Conservation (phyloP, 1,140 invertebrate genomes). For the Diabrotica undecimpunctata region DNA sequence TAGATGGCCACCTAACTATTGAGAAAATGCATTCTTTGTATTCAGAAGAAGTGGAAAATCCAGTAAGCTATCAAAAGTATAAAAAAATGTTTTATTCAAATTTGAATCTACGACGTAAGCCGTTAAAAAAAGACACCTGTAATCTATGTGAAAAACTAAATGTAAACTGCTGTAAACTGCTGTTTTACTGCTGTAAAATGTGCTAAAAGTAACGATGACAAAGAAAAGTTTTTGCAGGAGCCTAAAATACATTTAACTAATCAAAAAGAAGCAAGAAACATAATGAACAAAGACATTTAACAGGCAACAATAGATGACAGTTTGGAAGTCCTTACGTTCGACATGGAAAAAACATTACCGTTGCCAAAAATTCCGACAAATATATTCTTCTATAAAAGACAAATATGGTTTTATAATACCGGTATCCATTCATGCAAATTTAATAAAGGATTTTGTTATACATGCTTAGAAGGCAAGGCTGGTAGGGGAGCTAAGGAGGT, state of each 20-base stretch:
- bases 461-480: too few species aligned
- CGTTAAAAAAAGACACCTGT: constrained; percentile 26
- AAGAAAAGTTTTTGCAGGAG: too few species aligned
- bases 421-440: constrained; percentile 22
- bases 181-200: constrained; percentile 7
- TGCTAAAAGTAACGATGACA: not conserved
- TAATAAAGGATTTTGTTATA: constrained; percentile 9
- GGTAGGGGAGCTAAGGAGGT: constrained; percentile 19
- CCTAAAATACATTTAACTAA: too few species aligned
- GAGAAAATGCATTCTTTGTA: too few species aligned
- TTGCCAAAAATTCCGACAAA: constrained; percentile 21
- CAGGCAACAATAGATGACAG: constrained; percentile 10
- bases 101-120: too few species aligned
- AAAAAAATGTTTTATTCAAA: too few species aligned
- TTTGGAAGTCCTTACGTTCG: constrained; percentile 15
- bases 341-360: constrained; percentile 23
- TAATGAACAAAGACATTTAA: constrained; percentile 6
- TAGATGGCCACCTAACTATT: too few species aligned
- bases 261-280: constrained; percentile 9
- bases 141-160: constrained; percentile 22
- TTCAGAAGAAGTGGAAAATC: too few species aligned
- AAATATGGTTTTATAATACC: too few species aligned
- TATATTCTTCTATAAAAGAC: constrained; percentile 23
- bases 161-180: constrained; percentile 19
- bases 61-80: too few species aligned